Percentiles rank a stretch among this genome's conserved stretches.
Conservation (phyloP, 2,113 vertebrate genomes). For the Notothenia coriiceps region DNA sequence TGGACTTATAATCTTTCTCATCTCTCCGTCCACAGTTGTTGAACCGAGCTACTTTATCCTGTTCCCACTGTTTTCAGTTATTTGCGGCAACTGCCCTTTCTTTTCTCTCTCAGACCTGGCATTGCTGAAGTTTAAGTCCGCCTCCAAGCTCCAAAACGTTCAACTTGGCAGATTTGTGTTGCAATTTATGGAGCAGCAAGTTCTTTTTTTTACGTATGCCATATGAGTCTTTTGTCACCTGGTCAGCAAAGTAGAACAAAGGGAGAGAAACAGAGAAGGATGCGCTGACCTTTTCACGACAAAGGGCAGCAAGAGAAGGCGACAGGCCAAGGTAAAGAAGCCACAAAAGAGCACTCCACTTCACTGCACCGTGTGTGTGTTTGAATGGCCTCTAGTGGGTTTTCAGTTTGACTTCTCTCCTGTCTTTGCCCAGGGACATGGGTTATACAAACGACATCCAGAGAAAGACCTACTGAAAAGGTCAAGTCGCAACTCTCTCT, state of each 20-base stretch:
- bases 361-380: conserved; percentile 17
- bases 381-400: conserved; percentile 45
- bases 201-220: conserved; percentile 6
- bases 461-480: conserved; percentile 61
- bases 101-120: conserved; percentile 3
- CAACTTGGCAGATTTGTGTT: neutral
- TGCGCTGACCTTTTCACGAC: conserved; percentile 78
- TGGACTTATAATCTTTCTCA: neutral
- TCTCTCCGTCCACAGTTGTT: neutral
- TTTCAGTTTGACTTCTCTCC: conserved; percentile 62
- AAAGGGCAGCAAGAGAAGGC: conserved; percentile 77
- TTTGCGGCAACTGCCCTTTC: neutral
- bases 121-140: neutral
- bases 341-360: conserved; percentile 39
- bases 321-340: conserved; percentile 74
- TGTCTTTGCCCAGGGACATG: conserved; percentile 55
- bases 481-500: conserved; percentile 62
- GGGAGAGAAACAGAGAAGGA: conserved; percentile 40
- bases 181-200: conserved; percentile 2
- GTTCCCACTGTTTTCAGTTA: neutral
- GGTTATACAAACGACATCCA: conserved; percentile 47
- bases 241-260: conserved; percentile 43
- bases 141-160: conserved; percentile 9
- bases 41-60: neutral
- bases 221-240: conserved; percentile 51